phyloP scores from a whole-genome alignment of 2,113 vertebrate species.

The Galeopterus variegatus region DNA sequence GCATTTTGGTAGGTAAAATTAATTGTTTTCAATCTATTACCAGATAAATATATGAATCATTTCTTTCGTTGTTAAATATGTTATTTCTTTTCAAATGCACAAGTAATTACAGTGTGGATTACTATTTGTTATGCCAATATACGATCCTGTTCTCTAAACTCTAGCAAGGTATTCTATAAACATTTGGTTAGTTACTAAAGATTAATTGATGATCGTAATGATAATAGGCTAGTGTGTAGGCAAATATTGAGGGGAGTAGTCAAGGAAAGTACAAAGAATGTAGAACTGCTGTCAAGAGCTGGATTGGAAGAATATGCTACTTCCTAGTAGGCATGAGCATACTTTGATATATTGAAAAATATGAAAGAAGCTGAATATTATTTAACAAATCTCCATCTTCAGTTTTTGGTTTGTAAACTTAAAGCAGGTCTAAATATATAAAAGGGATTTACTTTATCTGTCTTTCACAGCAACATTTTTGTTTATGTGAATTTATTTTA shows the following conservation, averaged over 20 bases:
- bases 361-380: neutral
- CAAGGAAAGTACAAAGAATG: neutral
- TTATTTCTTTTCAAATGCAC: neutral
- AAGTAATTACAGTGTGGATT: neutral
- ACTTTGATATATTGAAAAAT: neutral
- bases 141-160: neutral
- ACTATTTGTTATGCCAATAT: neutral
- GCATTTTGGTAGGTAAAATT: slow-evolving; percentile 92
- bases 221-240: neutral
- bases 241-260: neutral
- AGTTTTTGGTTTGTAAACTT: neutral
- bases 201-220: neutral
- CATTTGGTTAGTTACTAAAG: neutral
- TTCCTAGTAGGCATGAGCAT: neutral
- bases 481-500: slow-evolving; percentile 24
- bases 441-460: neutral
- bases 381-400: neutral
- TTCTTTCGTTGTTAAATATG: slow-evolving; percentile 43
- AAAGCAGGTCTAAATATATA: neutral
- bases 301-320: neutral
- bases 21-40: slow-evolving; percentile 46
- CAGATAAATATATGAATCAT: neutral
- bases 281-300: neutral
- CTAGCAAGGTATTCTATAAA: neutral
- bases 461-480: neutral